Base-by-base conservation (phyloP, 2,888 invertebrate species). In the Elmis aenea region DNA sequence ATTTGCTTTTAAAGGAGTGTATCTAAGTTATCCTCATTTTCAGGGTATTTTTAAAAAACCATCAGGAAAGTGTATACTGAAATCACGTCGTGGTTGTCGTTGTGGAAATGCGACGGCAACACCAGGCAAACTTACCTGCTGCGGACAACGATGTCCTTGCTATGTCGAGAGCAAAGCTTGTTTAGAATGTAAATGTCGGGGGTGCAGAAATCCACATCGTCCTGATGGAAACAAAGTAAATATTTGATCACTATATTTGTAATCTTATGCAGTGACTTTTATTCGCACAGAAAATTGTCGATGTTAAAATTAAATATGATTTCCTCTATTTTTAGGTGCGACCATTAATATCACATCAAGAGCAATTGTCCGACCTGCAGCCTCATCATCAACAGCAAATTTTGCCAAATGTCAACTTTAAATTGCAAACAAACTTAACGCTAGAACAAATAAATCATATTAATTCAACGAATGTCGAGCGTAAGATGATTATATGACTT, bases 101-200 rank as follows among this genome's bases (percentile, higher is more conserved):
- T 94, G 94, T 71, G 93, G 93, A 2, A 88, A 89, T 67, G 88
- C 91, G 1, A 89, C 92, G 0, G 80, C 87, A 1, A 84, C 84
- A 10, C 91, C 92, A 0, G 91, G 91, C 3, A 91, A 89, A 63
- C 68, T 92, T 24, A 93, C 93, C 0, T 95, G 94, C 61, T 91
- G 93, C 59, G 93, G 93, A 0, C 92, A 92, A 62, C 72, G 94
- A 44, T 95, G 94, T 69, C 91, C 92, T 0, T 95, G 94, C 67
- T 95, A 94, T 66, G 89, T 90, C 3, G 87, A 87, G 48, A 85
- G 87, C 49, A 87, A 88, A 63, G 85, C 89, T 1, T 95, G 94
- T 61, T 75, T 84, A 3, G 88, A 87, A 54, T 95, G 95, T 68
- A 84, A 86, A 63, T 95, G 94, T 68, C 78, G 87, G 59, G 93